phyloP scores from a whole-genome alignment of 2,888 invertebrate genomes.

The Andrena marginata region DNA sequence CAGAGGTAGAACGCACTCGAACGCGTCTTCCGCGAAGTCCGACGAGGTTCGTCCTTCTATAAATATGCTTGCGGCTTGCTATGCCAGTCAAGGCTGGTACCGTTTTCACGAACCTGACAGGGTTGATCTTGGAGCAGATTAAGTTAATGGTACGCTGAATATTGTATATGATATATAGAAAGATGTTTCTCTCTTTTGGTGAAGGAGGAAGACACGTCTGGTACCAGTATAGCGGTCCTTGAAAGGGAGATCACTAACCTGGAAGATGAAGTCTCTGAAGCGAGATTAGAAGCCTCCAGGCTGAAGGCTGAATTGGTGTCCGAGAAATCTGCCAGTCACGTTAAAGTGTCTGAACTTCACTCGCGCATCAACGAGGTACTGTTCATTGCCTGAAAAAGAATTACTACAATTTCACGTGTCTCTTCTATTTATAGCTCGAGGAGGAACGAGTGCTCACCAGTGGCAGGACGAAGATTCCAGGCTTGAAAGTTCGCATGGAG shows the following conservation, averaged over 20 bases:
- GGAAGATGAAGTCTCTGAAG: conserved; percentile 95
- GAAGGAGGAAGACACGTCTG: conserved; percentile 67
- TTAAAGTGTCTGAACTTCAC: conserved; percentile 94
- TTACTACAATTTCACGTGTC: neutral
- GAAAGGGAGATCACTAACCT: conserved; percentile 94
- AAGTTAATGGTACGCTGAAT: too few species aligned
- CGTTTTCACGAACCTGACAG: too few species aligned
- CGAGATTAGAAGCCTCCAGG: conserved; percentile 92
- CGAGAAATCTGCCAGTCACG: conserved; percentile 94
- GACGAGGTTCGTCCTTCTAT: conserved; percentile 87
- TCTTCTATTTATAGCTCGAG: conserved; percentile 88
- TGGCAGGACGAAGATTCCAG: conserved; percentile 94
- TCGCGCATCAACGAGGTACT: conserved; percentile 93
- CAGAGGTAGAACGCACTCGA: conserved; percentile 75
- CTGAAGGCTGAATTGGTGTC: conserved; percentile 96
- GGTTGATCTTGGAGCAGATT: too few species aligned
- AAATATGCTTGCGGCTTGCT: neutral
- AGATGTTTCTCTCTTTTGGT: conserved; percentile 1
- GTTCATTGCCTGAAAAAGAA: neutral
- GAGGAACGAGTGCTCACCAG: conserved; percentile 94
- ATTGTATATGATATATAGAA: neutral
- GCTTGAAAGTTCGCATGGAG: conserved; percentile 94
- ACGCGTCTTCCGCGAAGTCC: conserved; percentile 89
- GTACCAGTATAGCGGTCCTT: conserved; percentile 88
- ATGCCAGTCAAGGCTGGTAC: too few species aligned